phyloP scores from a whole-genome alignment of 1,140 invertebrate species.

The Leguminivora glycinivorella region DNA sequence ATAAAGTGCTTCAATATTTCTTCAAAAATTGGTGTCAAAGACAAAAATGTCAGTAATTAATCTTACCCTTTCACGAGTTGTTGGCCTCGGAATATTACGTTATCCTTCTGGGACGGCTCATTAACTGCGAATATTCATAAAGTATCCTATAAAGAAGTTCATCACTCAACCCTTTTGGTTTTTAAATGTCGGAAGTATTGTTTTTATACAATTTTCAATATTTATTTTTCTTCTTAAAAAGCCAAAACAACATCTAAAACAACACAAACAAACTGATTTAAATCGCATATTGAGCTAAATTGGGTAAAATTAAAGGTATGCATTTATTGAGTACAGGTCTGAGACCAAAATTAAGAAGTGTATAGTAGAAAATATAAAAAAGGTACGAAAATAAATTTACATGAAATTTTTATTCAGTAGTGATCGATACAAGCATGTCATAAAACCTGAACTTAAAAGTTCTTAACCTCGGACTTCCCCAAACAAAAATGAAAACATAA shows the following conservation, averaged over 20 bases:
- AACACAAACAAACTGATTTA: too few relatives aligned
- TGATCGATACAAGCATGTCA: too few relatives aligned
- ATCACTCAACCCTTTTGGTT: conserved; percentile 31
- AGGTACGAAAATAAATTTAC: too few relatives aligned
- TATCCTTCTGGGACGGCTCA: conserved; percentile 52
- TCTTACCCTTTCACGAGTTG: conserved; percentile 65
- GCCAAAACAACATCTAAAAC: not conserved
- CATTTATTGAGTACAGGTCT: too few relatives aligned
- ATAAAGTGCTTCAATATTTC: not conserved
- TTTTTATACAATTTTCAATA: not conserved
- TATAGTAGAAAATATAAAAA: too few relatives aligned
- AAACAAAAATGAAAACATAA: too few relatives aligned
- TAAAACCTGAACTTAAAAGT: too few relatives aligned
- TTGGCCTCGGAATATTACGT: conserved; percentile 41
- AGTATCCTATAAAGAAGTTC: conserved; percentile 31
- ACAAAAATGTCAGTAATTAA: conserved; percentile 54
- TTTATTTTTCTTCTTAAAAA: not conserved
- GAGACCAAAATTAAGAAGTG: too few relatives aligned
- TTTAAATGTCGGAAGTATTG: conserved; percentile 31
- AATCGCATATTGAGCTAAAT: too few relatives aligned
- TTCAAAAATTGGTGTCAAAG: conserved; percentile 32
- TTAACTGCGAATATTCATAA: conserved; percentile 54
- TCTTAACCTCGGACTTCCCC: too few relatives aligned
- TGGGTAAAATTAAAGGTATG: too few relatives aligned
- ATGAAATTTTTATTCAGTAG: too few relatives aligned